A percentile compares a stretch with the other conserved stretches of the same genome.
These are phyloP conservation scores for Thecocarcelia acutangulata DNA, from an alignment of 2,888 invertebrate genomes.

Conservation along the genomic window DNA sequence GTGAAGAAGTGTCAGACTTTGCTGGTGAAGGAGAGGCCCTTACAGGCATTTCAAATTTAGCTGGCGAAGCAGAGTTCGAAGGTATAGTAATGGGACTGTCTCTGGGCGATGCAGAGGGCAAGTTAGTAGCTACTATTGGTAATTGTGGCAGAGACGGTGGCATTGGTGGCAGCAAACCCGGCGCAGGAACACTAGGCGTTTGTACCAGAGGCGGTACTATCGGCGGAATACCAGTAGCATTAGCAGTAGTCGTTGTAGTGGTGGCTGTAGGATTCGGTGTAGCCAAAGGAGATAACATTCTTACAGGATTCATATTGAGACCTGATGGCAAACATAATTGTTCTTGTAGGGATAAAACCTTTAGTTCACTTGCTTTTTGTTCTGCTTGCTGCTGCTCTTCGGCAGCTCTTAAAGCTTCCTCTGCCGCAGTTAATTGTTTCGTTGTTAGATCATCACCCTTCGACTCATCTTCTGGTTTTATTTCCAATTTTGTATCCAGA, in stretches of 20 bases:
- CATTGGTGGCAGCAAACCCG: conserved; percentile 67
- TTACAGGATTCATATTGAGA: conserved; percentile 81
- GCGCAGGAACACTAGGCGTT: conserved; percentile 53
- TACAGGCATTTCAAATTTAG: conserved; percentile 83
- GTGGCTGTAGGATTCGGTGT: conserved; percentile 76
- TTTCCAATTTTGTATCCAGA: conserved; percentile 51
- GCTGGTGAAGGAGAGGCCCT: conserved; percentile 84
- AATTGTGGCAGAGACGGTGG: conserved; percentile 59
- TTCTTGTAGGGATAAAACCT: conserved; percentile 79
- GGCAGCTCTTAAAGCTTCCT: conserved; percentile 74
- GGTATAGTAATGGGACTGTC: conserved; percentile 81
- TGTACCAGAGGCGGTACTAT: conserved; percentile 66
- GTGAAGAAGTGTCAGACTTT: conserved; percentile 84
- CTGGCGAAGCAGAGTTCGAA: conserved; percentile 81
- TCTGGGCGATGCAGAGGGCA: conserved; percentile 75
- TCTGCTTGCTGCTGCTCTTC: conserved; percentile 75
- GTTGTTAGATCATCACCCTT: conserved; percentile 73
- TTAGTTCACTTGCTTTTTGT: conserved; percentile 77
- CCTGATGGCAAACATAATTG: conserved; percentile 81
- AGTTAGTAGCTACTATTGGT: conserved; percentile 43
- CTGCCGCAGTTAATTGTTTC: conserved; percentile 71
- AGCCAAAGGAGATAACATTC: conserved; percentile 78
- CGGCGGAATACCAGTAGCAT: conserved; percentile 56
- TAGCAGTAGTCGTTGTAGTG: conserved; percentile 64
- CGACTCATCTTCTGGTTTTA: conserved; percentile 70